These are phyloP conservation scores for Therioaphis trifolii DNA, from an alignment of 2,888 invertebrate genomes.

Conservation along the genomic window DNA sequence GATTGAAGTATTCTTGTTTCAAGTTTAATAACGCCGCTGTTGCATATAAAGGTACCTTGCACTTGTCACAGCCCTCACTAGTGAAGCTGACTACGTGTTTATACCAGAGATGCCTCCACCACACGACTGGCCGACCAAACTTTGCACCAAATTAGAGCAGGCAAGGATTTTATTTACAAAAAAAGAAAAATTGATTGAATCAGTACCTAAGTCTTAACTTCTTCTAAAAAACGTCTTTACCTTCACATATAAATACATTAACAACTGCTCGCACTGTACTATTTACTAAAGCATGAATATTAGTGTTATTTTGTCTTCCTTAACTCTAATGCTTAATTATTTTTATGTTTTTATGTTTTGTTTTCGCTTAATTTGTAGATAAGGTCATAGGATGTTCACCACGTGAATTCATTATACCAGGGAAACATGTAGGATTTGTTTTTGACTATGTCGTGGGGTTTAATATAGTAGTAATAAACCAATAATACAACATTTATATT, in stretches of 20 bases:
- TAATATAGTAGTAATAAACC: slow-evolving; percentile 23
- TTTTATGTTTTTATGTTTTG: neutral
- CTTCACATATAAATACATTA: slow-evolving; percentile 38
- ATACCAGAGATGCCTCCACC: slow-evolving; percentile 97
- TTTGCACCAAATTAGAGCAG: slow-evolving; percentile 95
- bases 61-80: slow-evolving; percentile 93
- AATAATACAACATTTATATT: neutral
- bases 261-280: slow-evolving; percentile 52
- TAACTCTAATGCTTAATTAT: slow-evolving; percentile 40
- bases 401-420: neutral
- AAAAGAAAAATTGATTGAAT: slow-evolving; percentile 21
- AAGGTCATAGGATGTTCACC: slow-evolving; percentile 52
- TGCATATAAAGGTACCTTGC: slow-evolving; percentile 86
- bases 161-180: slow-evolving; percentile 71
- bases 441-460: slow-evolving; percentile 32
- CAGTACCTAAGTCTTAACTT: slow-evolving; percentile 13
- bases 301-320: slow-evolving; percentile 24
- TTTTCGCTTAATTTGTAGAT: slow-evolving; percentile 37
- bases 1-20: slow-evolving; percentile 60
- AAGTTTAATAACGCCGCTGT: slow-evolving; percentile 62
- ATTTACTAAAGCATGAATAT: slow-evolving; percentile 52
- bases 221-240: slow-evolving; percentile 25
- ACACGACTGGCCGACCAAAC: slow-evolving; percentile 89
- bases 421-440: slow-evolving; percentile 2
- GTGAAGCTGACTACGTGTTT: slow-evolving; percentile 99